Conservation (phyloP, 2,797 vertebrate genomes). For the Eidolon dupreanum region DNA sequence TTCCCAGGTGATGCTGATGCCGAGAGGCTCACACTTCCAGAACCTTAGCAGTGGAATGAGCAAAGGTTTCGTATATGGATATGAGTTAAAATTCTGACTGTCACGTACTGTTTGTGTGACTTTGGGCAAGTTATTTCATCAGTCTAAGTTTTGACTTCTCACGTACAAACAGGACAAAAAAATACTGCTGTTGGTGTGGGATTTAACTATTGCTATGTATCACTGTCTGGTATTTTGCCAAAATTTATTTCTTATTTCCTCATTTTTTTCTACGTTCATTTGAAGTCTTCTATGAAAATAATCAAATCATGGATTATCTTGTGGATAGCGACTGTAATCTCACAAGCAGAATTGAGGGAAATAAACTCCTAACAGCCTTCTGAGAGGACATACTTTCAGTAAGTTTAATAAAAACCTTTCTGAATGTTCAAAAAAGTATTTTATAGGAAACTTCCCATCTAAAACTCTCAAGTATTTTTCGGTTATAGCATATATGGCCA, state of each 20-base stretch:
- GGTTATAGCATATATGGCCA: neutral
- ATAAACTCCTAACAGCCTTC: neutral
- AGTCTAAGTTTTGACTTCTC: neutral
- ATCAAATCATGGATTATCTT: neutral
- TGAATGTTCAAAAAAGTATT: neutral
- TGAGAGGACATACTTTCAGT: constrained; percentile 27
- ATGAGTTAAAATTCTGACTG: neutral
- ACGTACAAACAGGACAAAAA: neutral
- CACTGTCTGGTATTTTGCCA: neutral
- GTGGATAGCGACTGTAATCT: neutral
- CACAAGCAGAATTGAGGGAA: neutral
- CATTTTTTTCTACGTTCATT: neutral
- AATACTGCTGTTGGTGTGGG: neutral
- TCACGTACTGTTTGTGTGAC: neutral
- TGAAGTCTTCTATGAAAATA: constrained; percentile 1
- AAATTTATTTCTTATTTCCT: neutral
- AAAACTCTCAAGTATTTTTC: constrained; percentile 15
- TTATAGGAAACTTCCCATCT: neutral
- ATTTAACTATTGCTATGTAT: neutral
- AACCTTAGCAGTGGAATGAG: neutral
- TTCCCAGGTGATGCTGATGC: neutral
- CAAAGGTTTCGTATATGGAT: neutral
- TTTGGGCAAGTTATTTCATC: neutral
- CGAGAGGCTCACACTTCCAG: neutral
- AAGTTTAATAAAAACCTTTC: constrained; percentile 8